These are phyloP conservation scores for Listronotus oregonensis DNA, from an alignment of 1,140 invertebrate genomes.

Conservation along the genomic window DNA sequence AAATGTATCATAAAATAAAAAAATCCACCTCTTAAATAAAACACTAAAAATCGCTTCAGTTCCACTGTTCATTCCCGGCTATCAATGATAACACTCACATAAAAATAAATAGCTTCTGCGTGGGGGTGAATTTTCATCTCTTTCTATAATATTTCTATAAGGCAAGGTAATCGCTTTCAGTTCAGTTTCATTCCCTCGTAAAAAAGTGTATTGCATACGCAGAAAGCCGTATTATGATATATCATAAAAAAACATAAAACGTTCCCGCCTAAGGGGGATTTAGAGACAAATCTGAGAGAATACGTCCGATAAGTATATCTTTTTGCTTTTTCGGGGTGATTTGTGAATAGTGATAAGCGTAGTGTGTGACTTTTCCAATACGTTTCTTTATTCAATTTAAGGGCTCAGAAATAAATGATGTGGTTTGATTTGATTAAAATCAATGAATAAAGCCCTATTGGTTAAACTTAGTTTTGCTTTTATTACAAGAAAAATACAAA, in stretches of 20 bases:
- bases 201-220: slow-evolving; percentile 49
- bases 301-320: slow-evolving; percentile 46
- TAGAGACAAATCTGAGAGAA: slow-evolving; percentile 48
- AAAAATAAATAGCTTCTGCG: slow-evolving; percentile 49
- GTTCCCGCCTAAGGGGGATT: slow-evolving; percentile 43
- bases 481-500: too few species aligned
- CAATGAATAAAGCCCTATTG: background rate
- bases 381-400: slow-evolving; percentile 38
- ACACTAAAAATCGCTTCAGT: slow-evolving; percentile 43
- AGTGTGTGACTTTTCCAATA: slow-evolving; percentile 37
- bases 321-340: slow-evolving; percentile 44
- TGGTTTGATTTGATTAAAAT: slow-evolving; percentile 24
- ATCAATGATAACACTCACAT: slow-evolving; percentile 48
- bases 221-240: slow-evolving; percentile 50
- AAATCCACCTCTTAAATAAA: slow-evolving; percentile 27
- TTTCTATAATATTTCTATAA: slow-evolving; percentile 31
- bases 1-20: slow-evolving; percentile 41
- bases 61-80: slow-evolving; percentile 39
- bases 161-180: slow-evolving; percentile 42
- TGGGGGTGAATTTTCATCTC: slow-evolving; percentile 30
- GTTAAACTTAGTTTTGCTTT: too few species aligned
- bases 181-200: slow-evolving; percentile 43
- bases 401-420: slow-evolving; percentile 36
- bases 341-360: slow-evolving; percentile 34
- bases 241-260: slow-evolving; percentile 50